Base-by-base conservation (phyloP, 2,113 vertebrate species). In the Stictonetta naevosa region DNA sequence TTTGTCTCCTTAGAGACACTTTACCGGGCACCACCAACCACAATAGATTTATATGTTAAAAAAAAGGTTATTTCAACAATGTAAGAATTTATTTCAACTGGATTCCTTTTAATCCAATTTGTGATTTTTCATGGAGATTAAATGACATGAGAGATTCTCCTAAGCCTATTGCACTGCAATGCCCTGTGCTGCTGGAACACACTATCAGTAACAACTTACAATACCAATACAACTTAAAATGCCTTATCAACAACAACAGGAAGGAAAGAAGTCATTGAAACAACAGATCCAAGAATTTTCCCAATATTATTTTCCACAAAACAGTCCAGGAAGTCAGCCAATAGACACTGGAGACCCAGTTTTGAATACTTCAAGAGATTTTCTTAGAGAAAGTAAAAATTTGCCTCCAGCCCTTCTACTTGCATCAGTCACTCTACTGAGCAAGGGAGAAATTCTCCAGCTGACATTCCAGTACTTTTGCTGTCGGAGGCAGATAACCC, bases 91-190 rank as follows among this genome's bases (percentile, higher is more conserved):
- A 69, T 71, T 91, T 72, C 82, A 91, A 84, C 2, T 73, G 66
- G 44, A 56, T 77, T 92, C 93, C 68, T 79, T 91, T 13, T 3
- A 96, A 96, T 85, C 88, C 33, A 87, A 26, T 93, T 93, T 90
- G 42, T 93, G 67, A 87, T 87, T 93, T 91, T 90, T 91, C 92
- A 87, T 52, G 64, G 78, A 63, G 40, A 79, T 76, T 93, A 60
- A 95, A 83, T 38, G 48, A 83, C 71, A 77, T 7, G 82, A 89
- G 87, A n/a, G 63, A 69, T 46, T 81, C 44, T 66, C 0, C 0
- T 62, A 94, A 92, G 77, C 77, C 62, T 86, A 10, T 40, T 62
- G 58, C 55, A 76, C 12, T 85, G 40, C 2, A 2, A 26, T 34
- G 40, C 88, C 83, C 62, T 75, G 86, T 76, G n/a, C n/a, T 74